phyloP scores from a whole-genome alignment of 2,797 vertebrate species.

The Gouania willdenowi region DNA sequence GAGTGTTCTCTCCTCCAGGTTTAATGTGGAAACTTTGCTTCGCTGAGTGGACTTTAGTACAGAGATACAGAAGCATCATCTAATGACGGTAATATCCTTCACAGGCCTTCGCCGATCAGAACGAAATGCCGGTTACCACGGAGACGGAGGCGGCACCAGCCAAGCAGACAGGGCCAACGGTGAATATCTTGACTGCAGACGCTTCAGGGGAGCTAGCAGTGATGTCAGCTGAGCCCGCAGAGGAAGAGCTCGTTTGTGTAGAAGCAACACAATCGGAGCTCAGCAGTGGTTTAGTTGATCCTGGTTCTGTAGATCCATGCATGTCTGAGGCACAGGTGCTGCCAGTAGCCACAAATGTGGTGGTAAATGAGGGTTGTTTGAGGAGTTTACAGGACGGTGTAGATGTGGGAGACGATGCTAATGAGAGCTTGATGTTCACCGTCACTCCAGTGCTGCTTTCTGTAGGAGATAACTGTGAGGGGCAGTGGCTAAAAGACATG shows the following conservation, averaged over 20 bases:
- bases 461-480: not conserved
- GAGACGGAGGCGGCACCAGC: slow-evolving; percentile 71
- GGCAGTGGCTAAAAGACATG: not conserved
- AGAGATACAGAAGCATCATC: not conserved
- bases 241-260: not conserved
- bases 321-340: slow-evolving; percentile 6
- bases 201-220: slow-evolving; percentile 11
- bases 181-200: slow-evolving; percentile 61
- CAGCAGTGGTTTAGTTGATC: not conserved
- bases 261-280: not conserved
- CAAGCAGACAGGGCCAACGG: slow-evolving; percentile 72
- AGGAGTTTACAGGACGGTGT: slow-evolving; percentile 29
- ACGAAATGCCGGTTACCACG: slow-evolving; percentile 47
- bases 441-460: slow-evolving; percentile 1
- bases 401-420: not conserved
- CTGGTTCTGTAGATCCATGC: not conserved
- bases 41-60: not conserved
- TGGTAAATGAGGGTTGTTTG: slow-evolving; percentile 3
- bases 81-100: slow-evolving; percentile 67
- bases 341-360: not conserved
- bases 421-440: slow-evolving; percentile 9
- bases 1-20: too few relatives aligned
- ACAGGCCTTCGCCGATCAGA: slow-evolving; percentile 78
- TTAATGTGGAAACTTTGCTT: slow-evolving; percentile 6
- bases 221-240: slow-evolving; percentile 5